Evolutionary conservation across 2,113 vertebrate genomes (phyloP).

Genomic region (Argyrosomus japonicus): DNA sequence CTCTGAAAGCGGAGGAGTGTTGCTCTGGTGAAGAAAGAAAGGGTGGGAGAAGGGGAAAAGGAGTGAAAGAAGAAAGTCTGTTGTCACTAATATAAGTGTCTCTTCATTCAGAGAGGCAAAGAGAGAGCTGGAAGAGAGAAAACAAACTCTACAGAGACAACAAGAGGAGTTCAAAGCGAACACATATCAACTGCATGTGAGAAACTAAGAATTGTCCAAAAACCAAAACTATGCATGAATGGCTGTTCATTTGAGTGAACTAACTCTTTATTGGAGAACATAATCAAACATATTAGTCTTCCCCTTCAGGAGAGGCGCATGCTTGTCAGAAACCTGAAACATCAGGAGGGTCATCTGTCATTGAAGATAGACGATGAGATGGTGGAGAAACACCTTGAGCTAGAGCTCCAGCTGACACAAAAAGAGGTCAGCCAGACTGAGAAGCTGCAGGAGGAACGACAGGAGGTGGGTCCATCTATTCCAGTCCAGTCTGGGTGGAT

Average conservation of each 20-base stretch:
- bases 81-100: conserved; percentile 11
- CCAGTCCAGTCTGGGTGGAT: too few species aligned
- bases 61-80: background rate
- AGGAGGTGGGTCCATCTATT: conserved; percentile 47
- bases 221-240: background rate
- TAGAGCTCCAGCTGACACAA: conserved; percentile 27
- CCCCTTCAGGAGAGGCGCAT: background rate
- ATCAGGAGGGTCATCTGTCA: background rate
- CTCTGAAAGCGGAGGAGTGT: background rate
- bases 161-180: conserved; percentile 16
- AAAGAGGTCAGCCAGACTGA: conserved; percentile 22
- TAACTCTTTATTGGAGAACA: background rate
- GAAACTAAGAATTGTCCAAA: background rate
- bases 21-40: background rate
- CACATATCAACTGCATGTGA: conserved; percentile 36
- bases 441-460: conserved; percentile 34
- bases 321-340: background rate
- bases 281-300: background rate
- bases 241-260: background rate
- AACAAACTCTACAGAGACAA: conserved; percentile 2
- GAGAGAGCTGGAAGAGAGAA: conserved; percentile 20
- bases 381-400: background rate
- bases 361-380: background rate
- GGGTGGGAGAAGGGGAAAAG: background rate
- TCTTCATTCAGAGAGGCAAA: conserved; percentile 33